Percentiles rank a stretch among this genome's conserved stretches.
phyloP scores from a whole-genome alignment of 1,140 invertebrate species.

The Trachelipus rathkii region DNA sequence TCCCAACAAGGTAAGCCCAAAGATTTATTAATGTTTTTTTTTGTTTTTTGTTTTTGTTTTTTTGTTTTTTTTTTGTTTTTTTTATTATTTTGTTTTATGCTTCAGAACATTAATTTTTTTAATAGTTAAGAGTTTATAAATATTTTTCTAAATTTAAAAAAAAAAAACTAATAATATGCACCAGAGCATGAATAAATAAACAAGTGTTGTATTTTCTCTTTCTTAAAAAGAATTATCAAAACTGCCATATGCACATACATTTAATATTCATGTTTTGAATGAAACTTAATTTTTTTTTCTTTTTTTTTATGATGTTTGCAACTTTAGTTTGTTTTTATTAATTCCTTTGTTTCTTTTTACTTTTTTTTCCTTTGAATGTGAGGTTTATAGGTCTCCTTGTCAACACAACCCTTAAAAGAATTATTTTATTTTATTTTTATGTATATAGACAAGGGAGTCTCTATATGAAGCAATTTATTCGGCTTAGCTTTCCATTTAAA shows the following conservation, averaged over 20 bases:
- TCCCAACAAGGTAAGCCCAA: neutral
- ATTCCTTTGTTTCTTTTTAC: no score
- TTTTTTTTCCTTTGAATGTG: neutral
- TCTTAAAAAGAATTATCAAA: no score
- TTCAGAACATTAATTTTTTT: no score
- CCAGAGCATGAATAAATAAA: neutral
- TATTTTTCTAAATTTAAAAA: neutral
- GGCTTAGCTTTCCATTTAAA: neutral
- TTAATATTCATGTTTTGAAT: no score
- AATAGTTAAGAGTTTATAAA: neutral
- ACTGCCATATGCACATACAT: no score
- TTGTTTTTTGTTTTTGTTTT: no score
- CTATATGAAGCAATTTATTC: slow-evolving; percentile 1
- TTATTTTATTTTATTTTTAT: neutral
- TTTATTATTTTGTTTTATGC: neutral
- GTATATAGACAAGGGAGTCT: neutral
- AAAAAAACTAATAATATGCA: neutral
- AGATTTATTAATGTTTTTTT: neutral
- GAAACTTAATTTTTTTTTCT: neutral
- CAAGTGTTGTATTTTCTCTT: neutral
- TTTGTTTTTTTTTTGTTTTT: no score
- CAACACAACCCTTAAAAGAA: no score
- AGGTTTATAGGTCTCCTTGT: neutral
- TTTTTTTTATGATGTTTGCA: neutral
- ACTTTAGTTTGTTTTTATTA: no score